Conservation (phyloP, 2,888 invertebrate genomes). For the Synergus gifuensis region DNA sequence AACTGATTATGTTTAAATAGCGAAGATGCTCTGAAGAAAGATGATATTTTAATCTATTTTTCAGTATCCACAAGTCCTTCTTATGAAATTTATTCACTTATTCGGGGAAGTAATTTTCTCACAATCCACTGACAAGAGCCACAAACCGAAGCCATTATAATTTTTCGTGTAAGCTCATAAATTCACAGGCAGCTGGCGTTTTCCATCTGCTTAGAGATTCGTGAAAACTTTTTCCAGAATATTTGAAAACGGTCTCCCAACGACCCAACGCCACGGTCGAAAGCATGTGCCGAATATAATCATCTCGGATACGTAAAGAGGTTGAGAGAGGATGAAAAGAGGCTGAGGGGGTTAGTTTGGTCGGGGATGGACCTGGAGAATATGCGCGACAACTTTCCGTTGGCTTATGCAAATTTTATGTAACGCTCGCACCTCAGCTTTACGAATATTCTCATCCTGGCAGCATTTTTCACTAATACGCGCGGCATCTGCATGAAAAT, state of each 20-base stretch:
- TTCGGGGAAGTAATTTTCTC: not conserved
- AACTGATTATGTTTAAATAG: too few species aligned
- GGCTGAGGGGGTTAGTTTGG: conserved; percentile 43
- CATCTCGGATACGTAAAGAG: conserved; percentile 18
- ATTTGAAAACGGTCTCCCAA: conserved; percentile 15
- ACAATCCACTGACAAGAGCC: not conserved
- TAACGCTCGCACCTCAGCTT: conserved; percentile 45
- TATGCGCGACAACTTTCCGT: conserved; percentile 57
- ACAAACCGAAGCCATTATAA: not conserved
- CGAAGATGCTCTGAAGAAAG: too few species aligned
- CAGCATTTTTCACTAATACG: conserved; percentile 53
- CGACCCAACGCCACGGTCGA: not conserved
- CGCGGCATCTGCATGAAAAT: conserved; percentile 51
- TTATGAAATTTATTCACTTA: not conserved
- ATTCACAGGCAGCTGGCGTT: not conserved
- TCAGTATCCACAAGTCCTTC: not conserved
- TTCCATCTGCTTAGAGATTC: conserved; percentile 30
- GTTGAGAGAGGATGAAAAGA: conserved; percentile 40
- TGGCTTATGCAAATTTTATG: conserved; percentile 62
- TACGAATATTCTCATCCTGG: conserved; percentile 52
- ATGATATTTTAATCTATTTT: not conserved
- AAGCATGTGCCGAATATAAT: conserved; percentile 39
- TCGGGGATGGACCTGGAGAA: conserved; percentile 50
- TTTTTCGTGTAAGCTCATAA: conserved; percentile 12
- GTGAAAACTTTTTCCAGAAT: conserved; percentile 13